phyloP scores from a whole-genome alignment of 37 sponge, comb jelly and placozoan genomes.

The Aphrocallistes beatrix region DNA sequence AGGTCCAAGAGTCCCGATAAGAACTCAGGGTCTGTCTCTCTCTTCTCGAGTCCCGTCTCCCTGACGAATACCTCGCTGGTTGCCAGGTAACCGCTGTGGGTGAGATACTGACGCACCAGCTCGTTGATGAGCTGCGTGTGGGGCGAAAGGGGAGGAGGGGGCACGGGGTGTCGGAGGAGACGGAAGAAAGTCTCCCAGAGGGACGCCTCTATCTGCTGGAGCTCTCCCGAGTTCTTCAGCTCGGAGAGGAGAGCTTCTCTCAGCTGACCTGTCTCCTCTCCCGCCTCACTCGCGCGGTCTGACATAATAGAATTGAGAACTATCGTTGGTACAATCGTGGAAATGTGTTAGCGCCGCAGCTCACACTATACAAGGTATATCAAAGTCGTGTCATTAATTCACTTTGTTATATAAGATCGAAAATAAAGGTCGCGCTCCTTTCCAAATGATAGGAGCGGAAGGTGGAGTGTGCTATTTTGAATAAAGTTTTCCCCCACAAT shows the following conservation, averaged over 20 bases:
- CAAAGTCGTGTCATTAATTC: no score
- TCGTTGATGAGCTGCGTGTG: conserved; percentile 2
- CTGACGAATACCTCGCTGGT: background rate
- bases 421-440: no score
- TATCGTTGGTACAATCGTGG: no score
- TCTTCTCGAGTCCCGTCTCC: background rate
- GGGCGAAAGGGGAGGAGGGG: background rate
- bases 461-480: no score
- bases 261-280: background rate
- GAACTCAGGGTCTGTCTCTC: background rate
- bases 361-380: no score
- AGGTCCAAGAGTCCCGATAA: background rate
- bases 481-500: no score
- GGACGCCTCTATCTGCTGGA: background rate
- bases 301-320: no score
- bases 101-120: background rate
- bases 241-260: background rate
- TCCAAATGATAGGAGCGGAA: no score
- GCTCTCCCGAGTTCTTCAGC: background rate
- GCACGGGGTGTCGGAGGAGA: background rate
- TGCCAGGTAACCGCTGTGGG: background rate
- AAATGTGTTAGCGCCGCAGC: no score
- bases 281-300: no score
- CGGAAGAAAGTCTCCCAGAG: conserved; percentile 15
- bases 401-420: no score